A percentile compares a stretch with the other conserved stretches of the same genome.
phyloP scores from a whole-genome alignment of 1,140 invertebrate species.

The Drosophila asahinai region DNA sequence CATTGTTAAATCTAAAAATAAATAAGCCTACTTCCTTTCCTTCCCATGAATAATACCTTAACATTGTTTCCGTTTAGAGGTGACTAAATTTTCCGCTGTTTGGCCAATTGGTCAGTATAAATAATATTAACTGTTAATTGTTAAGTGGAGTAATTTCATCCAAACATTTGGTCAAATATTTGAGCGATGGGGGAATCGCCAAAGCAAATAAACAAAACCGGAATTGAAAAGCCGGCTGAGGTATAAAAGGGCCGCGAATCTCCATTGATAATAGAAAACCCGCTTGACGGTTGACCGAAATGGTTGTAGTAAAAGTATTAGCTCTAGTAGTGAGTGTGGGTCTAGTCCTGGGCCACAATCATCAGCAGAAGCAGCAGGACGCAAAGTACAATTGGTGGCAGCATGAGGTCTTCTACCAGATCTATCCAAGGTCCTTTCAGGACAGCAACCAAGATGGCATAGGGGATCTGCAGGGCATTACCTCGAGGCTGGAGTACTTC shows the following conservation, averaged over 20 bases:
- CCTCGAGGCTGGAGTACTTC: conserved; percentile 86
- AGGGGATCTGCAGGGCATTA: conserved; percentile 82
- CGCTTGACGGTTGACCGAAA: conserved; percentile 30
- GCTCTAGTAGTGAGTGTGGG: conserved; percentile 20
- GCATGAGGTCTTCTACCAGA: conserved; percentile 73
- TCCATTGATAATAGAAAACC: conserved; percentile 26
- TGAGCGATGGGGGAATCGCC: conserved; percentile 19
- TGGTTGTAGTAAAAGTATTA: conserved; percentile 31
- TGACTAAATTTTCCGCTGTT: conserved; percentile 33
- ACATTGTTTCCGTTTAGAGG: conserved; percentile 3
- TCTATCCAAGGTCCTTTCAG: conserved; percentile 72
- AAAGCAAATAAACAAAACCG: conserved; percentile 54
- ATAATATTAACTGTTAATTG: conserved; percentile 12
- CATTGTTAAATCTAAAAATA: conserved; percentile 1
- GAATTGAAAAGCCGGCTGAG: conserved; percentile 23
- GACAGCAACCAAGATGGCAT: conserved; percentile 69
- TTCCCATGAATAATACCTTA: neutral
- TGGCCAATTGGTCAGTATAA: conserved; percentile 39
- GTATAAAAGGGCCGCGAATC: conserved; percentile 59
- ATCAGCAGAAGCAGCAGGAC: conserved; percentile 20
- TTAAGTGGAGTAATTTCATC: conserved; percentile 33
- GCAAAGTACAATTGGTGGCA: conserved; percentile 63
- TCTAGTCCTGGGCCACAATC: conserved; percentile 4
- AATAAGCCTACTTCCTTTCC: conserved; percentile 10
- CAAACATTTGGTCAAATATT: conserved; percentile 62